Conservation (phyloP, 2,888 invertebrate genomes). For the Eristalinus sepulchralis region DNA sequence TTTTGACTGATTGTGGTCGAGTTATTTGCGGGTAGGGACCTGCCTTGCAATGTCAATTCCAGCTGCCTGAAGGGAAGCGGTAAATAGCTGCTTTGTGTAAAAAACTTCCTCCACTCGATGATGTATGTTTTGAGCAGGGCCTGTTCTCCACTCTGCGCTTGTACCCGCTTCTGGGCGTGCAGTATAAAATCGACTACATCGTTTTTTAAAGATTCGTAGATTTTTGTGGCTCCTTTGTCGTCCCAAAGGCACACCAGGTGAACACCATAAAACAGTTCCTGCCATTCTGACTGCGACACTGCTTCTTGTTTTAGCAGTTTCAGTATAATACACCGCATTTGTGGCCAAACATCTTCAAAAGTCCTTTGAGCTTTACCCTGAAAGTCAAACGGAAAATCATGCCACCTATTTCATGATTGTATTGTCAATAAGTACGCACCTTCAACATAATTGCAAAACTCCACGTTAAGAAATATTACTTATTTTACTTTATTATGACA, state of each 20-base stretch:
- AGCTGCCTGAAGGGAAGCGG: constrained; percentile 97
- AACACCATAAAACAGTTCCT: constrained; percentile 97
- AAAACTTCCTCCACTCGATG: constrained; percentile 98
- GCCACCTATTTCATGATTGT: not conserved
- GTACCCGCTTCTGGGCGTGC: constrained; percentile 93
- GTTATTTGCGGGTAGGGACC: constrained; percentile 80
- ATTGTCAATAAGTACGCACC: not conserved
- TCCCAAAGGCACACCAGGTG: constrained; percentile 99
- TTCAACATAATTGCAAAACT: constrained; percentile 26
- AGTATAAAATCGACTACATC: constrained; percentile 97
- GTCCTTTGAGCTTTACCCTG: constrained; percentile 87
- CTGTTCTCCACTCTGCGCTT: constrained; percentile 96
- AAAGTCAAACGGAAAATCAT: not conserved
- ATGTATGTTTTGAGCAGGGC: constrained; percentile 98
- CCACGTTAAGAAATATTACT: not conserved
- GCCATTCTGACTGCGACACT: constrained; percentile 97
- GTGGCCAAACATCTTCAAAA: constrained; percentile 98
- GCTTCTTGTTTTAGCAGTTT: constrained; percentile 96
- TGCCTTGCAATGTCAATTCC: constrained; percentile 91
- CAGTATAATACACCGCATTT: constrained; percentile 95
- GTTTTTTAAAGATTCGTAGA: constrained; percentile 93
- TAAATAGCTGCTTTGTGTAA: constrained; percentile 97
- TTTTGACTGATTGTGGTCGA: constrained; percentile 79
- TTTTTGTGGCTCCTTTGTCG: constrained; percentile 94
- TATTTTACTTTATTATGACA: not conserved